phyloP scores from a whole-genome alignment of 2,888 invertebrate species.

The Ophion slaviceki region DNA sequence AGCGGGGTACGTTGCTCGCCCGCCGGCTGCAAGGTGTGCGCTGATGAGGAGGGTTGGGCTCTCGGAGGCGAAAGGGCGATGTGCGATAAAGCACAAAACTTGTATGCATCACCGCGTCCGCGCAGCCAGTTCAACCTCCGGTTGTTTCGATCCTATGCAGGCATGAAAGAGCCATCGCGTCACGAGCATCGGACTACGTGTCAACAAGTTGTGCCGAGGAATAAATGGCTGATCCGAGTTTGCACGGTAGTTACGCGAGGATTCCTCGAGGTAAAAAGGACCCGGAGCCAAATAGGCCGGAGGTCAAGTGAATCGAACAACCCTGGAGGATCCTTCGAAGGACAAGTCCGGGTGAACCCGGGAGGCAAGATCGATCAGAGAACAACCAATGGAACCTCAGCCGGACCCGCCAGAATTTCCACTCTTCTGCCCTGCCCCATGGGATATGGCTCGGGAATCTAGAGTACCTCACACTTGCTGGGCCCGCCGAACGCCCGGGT shows the following conservation, averaged over 20 bases:
- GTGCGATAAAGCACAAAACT: constrained; percentile 71
- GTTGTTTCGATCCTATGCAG: constrained; percentile 46
- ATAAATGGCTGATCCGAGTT: constrained; percentile 45
- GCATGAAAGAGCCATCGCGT: constrained; percentile 33
- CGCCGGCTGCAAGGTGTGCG: constrained; percentile 2
- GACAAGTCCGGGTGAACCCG: too few species aligned
- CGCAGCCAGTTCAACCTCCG: constrained; percentile 45
- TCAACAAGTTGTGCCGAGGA: constrained; percentile 64
- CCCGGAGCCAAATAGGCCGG: neutral
- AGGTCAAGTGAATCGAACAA: neutral
- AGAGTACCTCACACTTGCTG: too few species aligned
- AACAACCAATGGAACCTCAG: too few species aligned
- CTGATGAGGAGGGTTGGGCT: constrained; percentile 25
- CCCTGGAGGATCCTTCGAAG: neutral
- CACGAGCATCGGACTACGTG: constrained; percentile 51
- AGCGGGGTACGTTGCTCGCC: constrained; percentile 17
- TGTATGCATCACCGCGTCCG: constrained; percentile 61
- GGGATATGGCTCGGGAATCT: too few species aligned
- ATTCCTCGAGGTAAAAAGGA: neutral
- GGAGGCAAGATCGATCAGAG: too few species aligned
- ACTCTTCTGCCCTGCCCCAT: too few species aligned
- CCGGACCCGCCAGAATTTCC: neutral
- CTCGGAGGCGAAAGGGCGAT: constrained; percentile 33
- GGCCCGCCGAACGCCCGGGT: too few species aligned
- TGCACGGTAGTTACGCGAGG: neutral